These are phyloP conservation scores for Hyalella azteca DNA, from an alignment of 2,888 invertebrate species.

Conservation along the genomic window DNA sequence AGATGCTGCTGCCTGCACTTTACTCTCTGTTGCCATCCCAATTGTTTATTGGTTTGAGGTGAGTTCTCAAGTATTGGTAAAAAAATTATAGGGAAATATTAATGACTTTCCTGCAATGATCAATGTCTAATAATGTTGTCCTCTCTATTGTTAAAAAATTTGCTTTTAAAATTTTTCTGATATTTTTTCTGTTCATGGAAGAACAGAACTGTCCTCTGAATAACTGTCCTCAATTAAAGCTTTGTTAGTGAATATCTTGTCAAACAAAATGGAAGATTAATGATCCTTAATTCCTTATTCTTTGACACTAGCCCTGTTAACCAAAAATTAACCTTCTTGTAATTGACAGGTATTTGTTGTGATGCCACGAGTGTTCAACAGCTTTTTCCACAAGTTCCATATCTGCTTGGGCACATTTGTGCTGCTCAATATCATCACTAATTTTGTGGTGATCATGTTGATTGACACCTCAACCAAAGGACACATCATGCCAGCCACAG, in stretches of 20 bases:
- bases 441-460: constrained; percentile 76
- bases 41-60: constrained; percentile 57
- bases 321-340: neutral
- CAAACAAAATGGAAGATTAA: neutral
- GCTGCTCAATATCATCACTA: constrained; percentile 77
- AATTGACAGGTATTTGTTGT: constrained; percentile 54
- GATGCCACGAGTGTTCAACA: constrained; percentile 48
- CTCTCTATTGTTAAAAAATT: neutral
- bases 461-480: constrained; percentile 78
- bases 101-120: neutral
- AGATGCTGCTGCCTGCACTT: constrained; percentile 50
- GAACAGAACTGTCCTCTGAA: neutral
- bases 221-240: neutral
- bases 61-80: neutral
- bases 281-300: neutral
- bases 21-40: constrained; percentile 51
- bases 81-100: neutral
- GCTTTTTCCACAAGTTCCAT: constrained; percentile 67
- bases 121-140: neutral
- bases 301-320: neutral
- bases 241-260: neutral
- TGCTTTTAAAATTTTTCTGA: neutral
- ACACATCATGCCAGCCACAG: constrained; percentile 66
- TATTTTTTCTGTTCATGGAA: neutral
- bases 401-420: constrained; percentile 74